Percentiles rank a stretch among this genome's conserved stretches.
phyloP scores from a whole-genome alignment of 2,113 vertebrate species.

The Bubalus kerabau region DNA sequence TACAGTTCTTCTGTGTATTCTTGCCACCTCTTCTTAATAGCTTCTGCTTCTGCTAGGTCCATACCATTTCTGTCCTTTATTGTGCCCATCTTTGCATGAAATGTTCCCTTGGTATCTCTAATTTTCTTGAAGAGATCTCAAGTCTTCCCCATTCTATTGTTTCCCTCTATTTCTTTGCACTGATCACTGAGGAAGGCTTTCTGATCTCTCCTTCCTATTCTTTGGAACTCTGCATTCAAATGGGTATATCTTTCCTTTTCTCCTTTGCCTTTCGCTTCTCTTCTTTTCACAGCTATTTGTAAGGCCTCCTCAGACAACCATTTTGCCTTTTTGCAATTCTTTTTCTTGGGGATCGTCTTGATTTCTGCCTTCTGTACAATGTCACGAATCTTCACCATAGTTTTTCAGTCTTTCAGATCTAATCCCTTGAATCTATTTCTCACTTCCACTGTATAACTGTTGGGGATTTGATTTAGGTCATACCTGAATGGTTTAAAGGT shows the following conservation, averaged over 20 bases:
- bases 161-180: neutral
- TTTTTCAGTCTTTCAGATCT: neutral
- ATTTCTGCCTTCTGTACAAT: neutral
- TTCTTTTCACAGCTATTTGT: neutral
- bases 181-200: neutral
- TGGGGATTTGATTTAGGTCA: neutral
- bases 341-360: neutral
- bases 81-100: neutral
- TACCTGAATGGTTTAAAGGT: neutral
- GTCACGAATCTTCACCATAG: neutral
- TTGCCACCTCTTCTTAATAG: neutral
- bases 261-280: neutral
- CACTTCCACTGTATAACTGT: neutral
- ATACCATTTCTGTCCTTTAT: neutral
- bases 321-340: neutral
- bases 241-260: neutral
- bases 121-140: neutral
- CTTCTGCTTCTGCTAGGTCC: neutral
- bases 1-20: neutral
- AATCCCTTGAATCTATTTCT: neutral
- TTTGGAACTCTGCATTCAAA: neutral
- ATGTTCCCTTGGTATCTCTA: neutral
- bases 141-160: neutral
- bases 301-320: neutral
- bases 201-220: neutral